phyloP scores from a whole-genome alignment of 2,797 vertebrate genomes.

The Spinibarbus caldwelli region DNA sequence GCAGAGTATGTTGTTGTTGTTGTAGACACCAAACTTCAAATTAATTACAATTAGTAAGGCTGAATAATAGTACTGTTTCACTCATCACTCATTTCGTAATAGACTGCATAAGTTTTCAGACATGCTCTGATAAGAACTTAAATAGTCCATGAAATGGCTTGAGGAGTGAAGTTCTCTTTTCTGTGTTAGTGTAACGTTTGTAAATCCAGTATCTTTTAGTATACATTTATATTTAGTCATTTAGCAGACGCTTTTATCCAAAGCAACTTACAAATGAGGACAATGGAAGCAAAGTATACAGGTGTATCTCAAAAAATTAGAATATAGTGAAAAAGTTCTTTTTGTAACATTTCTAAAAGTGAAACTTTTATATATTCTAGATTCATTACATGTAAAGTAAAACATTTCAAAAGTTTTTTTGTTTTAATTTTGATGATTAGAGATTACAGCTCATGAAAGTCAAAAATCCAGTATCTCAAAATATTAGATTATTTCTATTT shows the following conservation, averaged over 20 bases:
- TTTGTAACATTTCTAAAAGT: no score
- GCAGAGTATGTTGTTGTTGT: neutral
- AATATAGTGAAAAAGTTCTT: no score
- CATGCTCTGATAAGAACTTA: neutral
- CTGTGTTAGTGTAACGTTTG: neutral
- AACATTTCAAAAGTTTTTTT: no score
- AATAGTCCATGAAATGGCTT: neutral
- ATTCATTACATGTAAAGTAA: no score
- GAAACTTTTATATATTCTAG: no score
- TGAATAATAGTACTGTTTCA: constrained; percentile 25
- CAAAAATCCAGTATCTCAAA: no score
- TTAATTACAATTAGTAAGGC: neutral
- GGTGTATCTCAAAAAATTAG: no score
- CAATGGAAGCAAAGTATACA: neutral
- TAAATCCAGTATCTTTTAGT: neutral
- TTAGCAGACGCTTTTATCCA: neutral
- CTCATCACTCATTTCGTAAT: neutral
- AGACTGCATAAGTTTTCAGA: constrained; percentile 5
- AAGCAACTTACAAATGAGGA: neutral
- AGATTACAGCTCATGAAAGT: no score
- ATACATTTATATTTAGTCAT: neutral
- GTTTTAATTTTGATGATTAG: no score
- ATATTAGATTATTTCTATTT: no score
- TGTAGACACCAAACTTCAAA: neutral
- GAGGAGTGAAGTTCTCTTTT: neutral